Base-by-base conservation (phyloP, 2,888 invertebrate species). In the Lepidonotus clava region DNA sequence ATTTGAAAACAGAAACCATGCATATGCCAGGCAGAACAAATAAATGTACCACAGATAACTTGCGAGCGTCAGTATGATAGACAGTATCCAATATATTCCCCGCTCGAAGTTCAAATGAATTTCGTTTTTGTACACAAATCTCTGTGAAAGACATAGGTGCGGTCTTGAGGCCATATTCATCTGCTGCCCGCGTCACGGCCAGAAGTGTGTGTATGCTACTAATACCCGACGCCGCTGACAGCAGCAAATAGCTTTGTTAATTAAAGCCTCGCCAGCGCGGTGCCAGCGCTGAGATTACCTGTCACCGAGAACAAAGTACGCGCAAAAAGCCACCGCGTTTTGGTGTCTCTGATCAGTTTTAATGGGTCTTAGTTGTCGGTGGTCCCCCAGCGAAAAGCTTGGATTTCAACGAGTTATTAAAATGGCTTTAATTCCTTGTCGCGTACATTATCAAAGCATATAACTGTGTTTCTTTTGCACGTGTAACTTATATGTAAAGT, bases 161-260 rank as follows among this genome's bases (percentile, higher is more conserved):
- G 61, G 61, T 28, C 61, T 61, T 11, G 11, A 32, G 28, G 28
- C 61, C 61, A 61, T 61, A 61, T 61, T 28, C 61, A 61, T 61
- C 61, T 61, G 28, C 32, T 28, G 28, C 28, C 28, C 61, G 24
- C 28, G 61, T 61, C 61, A 24, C 28, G 11, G 21, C 0, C 61
- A 61, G 61, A 61, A 28, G 56, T 56, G 56, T 71, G n/a, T 71
- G 36, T 71, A 71, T 71, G 38, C 71, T 38, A 18, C 36, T 71
- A 71, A 18, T 38, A 71, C 38, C 71, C 71, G 71, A 38, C 38
- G 38, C 34, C 38, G 21, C 5, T 71, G 71, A 71, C 71, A 71
- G 38, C 36, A 38, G 71, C 71, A 71, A 71, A 71, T 71, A 71
- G 71, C 71, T 71, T 71, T 71, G 71, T 71, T 71, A 71, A 71